phyloP scores from a whole-genome alignment of 1,140 invertebrate genomes.

The Medauroidea extradentata region DNA sequence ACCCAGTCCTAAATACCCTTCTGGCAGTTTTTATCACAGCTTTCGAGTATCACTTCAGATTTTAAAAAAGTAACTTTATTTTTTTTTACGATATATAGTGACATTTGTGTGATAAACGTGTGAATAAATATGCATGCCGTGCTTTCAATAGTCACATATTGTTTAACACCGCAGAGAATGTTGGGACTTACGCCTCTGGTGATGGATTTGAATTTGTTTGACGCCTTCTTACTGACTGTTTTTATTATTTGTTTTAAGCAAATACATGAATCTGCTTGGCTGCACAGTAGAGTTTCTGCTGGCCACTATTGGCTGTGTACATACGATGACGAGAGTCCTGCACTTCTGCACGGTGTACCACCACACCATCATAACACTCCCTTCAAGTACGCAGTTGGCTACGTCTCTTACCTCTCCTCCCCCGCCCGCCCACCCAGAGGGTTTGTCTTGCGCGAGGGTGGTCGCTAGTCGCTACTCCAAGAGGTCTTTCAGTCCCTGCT shows the following conservation, averaged over 20 bases:
- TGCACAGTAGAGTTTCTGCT: slow-evolving; percentile 12
- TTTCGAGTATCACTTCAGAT: neutral
- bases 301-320: too few relatives aligned
- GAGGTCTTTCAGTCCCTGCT: too few relatives aligned
- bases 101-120: neutral
- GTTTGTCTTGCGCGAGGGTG: too few relatives aligned
- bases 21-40: slow-evolving; percentile 11
- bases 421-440: too few relatives aligned
- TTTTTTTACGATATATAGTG: neutral
- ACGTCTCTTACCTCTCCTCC: too few relatives aligned
- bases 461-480: too few relatives aligned
- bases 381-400: too few relatives aligned
- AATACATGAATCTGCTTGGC: slow-evolving; percentile 14
- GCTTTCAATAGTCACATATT: slow-evolving; percentile 30
- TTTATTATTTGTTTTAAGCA: too few relatives aligned
- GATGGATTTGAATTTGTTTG: slow-evolving; percentile 24
- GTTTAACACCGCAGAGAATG: slow-evolving; percentile 18
- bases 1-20: slow-evolving; percentile 10
- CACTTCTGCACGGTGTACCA: neutral
- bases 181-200: slow-evolving; percentile 18
- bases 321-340: neutral
- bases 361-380: too few relatives aligned
- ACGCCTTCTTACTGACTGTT: slow-evolving; percentile 19
- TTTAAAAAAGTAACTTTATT: neutral
- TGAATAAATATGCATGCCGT: slow-evolving; percentile 23